Evolutionary conservation across 2,113 vertebrate species (phyloP).

Genomic region (Todiramphus chloris): DNA sequence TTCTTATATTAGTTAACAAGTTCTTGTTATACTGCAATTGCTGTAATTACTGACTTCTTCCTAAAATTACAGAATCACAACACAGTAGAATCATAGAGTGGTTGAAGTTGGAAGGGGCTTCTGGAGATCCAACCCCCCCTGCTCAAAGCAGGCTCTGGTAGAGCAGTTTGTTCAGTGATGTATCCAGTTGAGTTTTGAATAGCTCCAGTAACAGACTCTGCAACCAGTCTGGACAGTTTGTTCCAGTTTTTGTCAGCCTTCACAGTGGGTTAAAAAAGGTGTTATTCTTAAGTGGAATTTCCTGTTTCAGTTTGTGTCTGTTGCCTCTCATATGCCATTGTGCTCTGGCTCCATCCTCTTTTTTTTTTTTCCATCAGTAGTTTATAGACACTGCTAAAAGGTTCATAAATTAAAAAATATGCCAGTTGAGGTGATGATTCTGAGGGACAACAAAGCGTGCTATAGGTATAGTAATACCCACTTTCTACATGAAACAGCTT

Average conservation of each 20-base stretch:
- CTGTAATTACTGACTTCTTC: neutral
- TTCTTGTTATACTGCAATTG: neutral
- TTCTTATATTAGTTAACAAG: neutral
- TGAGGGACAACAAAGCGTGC: neutral
- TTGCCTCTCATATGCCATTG: neutral
- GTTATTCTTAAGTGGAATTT: neutral
- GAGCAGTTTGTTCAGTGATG: neutral
- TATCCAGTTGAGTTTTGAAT: neutral
- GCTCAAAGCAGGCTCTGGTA: neutral
- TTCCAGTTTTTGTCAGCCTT: neutral
- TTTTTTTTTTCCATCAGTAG: neutral
- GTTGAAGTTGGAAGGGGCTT: neutral
- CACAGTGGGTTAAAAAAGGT: neutral
- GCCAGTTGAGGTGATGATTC: neutral
- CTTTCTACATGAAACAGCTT: neutral
- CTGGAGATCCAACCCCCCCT: neutral
- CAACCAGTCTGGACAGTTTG: neutral
- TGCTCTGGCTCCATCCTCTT: neutral
- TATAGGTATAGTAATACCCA: neutral
- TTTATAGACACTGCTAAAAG: neutral
- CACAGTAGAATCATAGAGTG: neutral
- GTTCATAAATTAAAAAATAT: neutral
- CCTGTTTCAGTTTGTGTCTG: neutral
- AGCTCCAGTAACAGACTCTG: neutral
- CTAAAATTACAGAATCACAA: neutral